These are phyloP conservation scores for Ornithoptera alexandrae DNA, from an alignment of 2,888 invertebrate species.

Conservation along the genomic window DNA sequence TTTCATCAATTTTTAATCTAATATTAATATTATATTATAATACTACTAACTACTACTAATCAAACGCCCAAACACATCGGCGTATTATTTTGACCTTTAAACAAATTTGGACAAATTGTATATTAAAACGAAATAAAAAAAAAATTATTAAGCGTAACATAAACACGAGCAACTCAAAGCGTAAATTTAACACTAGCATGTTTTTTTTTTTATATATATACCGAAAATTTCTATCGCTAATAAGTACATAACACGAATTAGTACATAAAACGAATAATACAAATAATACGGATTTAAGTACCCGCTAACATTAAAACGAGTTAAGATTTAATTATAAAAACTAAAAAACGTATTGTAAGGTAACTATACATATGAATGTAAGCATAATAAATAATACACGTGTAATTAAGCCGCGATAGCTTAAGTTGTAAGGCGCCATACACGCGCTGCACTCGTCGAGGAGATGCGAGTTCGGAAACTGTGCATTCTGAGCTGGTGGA, in stretches of 20 bases:
- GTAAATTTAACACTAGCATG: not conserved
- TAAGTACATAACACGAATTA: slow-evolving; percentile 24
- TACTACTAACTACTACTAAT: too few species aligned
- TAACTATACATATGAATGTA: slow-evolving; percentile 1
- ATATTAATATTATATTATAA: too few species aligned
- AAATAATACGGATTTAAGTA: slow-evolving; percentile 22
- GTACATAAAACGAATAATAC: too few species aligned
- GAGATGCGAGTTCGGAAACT: too few species aligned
- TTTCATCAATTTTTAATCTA: not conserved
- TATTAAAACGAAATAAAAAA: not conserved
- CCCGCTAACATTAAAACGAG: slow-evolving; percentile 9
- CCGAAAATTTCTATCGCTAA: not conserved
- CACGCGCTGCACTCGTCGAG: too few species aligned
- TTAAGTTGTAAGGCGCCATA: too few species aligned
- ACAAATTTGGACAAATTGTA: not conserved
- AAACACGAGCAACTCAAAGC: too few species aligned
- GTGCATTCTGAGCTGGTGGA: too few species aligned
- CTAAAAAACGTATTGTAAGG: not conserved
- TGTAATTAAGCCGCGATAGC: too few species aligned
- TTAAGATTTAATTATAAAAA: slow-evolving; percentile 11
- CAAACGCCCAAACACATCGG: not conserved
- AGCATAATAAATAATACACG: too few species aligned
- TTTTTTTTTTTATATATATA: not conserved
- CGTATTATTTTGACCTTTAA: not conserved
- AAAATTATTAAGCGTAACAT: not conserved